phyloP scores from a whole-genome alignment of 2,888 invertebrate genomes.

The Caenorhabditis panamensis region DNA sequence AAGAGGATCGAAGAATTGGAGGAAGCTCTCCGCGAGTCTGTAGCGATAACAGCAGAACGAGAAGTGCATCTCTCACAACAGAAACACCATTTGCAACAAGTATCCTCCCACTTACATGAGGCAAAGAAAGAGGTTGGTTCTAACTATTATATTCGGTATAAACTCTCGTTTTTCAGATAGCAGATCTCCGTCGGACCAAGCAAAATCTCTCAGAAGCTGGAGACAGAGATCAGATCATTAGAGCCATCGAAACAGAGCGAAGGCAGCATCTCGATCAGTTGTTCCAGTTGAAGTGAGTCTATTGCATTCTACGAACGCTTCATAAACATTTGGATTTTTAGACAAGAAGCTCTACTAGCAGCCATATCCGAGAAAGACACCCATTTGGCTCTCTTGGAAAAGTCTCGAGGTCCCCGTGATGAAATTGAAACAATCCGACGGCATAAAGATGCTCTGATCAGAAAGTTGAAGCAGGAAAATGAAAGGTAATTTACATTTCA shows the following conservation, averaged over 20 bases:
- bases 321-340: conserved; percentile 80
- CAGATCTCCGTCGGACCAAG: conserved; percentile 42
- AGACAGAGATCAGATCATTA: conserved; percentile 85
- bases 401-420: conserved; percentile 66
- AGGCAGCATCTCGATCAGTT: conserved; percentile 87
- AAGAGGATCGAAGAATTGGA: conserved; percentile 88
- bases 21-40: conserved; percentile 90
- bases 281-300: conserved; percentile 88
- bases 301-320: too few species aligned
- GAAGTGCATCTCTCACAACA: conserved; percentile 83
- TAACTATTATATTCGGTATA: too few species aligned
- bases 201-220: conserved; percentile 71
- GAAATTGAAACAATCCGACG: conserved; percentile 72
- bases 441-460: conserved; percentile 72
- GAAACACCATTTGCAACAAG: conserved; percentile 82
- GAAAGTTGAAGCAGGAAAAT: conserved; percentile 71
- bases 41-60: conserved; percentile 84
- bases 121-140: conserved; percentile 41
- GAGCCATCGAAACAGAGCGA: conserved; percentile 85
- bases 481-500: conserved; percentile 42
- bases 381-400: conserved; percentile 89
- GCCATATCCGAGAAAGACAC: conserved; percentile 92
- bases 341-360: conserved; percentile 90
- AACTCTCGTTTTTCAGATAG: conserved; percentile 31
- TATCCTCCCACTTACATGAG: conserved; percentile 45